These are phyloP conservation scores for Psylliodes chrysocephalus DNA, from an alignment of 2,888 invertebrate species.

Conservation along the genomic window DNA sequence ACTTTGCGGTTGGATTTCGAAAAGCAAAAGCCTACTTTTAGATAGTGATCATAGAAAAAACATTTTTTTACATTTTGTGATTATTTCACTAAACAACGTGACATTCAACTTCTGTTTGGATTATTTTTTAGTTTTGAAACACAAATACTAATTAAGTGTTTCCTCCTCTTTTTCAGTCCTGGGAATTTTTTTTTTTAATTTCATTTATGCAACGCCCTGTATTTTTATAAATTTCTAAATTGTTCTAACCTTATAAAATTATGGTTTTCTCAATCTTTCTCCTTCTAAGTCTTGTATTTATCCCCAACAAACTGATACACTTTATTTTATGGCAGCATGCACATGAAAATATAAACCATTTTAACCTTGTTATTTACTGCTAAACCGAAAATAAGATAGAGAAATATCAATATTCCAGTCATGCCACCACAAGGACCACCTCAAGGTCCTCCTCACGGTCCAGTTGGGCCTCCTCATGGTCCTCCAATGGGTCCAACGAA, in stretches of 20 bases:
- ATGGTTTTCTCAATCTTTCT: conserved; percentile 4
- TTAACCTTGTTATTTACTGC: not conserved
- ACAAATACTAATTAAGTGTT: no score
- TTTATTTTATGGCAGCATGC: conserved; percentile 13
- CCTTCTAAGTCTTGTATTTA: conserved; percentile 8
- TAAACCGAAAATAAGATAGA: conserved; percentile 30
- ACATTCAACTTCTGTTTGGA: no score
- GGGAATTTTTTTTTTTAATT: no score
- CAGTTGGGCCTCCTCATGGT: conserved; percentile 71
- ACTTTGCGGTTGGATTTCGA: no score
- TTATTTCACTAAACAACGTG: no score
- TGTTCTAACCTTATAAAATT: not conserved
- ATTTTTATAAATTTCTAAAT: no score
- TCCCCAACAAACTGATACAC: not conserved
- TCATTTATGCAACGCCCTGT: no score
- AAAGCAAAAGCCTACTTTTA: no score
- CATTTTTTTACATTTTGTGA: no score
- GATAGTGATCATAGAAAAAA: no score
- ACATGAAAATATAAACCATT: not conserved
- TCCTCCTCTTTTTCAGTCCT: no score
- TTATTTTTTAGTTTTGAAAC: no score
- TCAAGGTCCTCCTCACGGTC: conserved; percentile 71
- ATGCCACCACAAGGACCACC: conserved; percentile 75
- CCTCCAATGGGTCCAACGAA: conserved; percentile 71
- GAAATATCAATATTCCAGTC: conserved; percentile 40